Conservation (phyloP, 1,140 invertebrate species). For the Trichomalopsis sarcophagae region DNA sequence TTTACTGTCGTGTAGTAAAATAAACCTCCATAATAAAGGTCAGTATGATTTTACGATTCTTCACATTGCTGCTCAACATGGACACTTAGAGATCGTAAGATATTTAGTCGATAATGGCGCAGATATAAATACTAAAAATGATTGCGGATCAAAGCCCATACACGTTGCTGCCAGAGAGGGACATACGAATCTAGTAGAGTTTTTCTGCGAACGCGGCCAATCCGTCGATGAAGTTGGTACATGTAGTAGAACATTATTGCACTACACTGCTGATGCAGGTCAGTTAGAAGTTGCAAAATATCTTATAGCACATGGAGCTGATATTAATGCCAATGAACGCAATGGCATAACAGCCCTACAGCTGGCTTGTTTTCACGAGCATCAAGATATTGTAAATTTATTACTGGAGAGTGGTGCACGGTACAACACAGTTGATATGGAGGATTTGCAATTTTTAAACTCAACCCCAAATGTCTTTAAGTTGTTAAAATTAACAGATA, state of each 20-base stretch:
- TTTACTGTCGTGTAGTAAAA: not conserved
- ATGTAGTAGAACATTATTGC: not conserved
- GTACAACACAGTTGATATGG: slow-evolving; percentile 7
- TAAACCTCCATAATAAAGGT: not conserved
- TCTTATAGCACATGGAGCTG: slow-evolving; percentile 18
- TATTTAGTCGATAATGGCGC: slow-evolving; percentile 20
- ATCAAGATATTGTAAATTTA: slow-evolving; percentile 15
- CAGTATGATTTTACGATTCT: slow-evolving; percentile 7
- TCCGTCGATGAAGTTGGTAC: not conserved
- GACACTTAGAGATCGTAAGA: slow-evolving; percentile 17
- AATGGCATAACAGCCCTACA: not conserved
- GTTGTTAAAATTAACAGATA: not conserved
- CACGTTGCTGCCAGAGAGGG: slow-evolving; percentile 25
- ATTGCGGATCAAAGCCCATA: slow-evolving; percentile 19
- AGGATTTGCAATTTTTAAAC: not conserved
- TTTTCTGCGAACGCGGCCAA: not conserved
- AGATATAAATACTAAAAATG: not conserved
- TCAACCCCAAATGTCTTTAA: not conserved
- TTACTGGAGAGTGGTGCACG: slow-evolving; percentile 22
- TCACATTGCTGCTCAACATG: slow-evolving; percentile 15
- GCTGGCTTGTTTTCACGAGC: not conserved
- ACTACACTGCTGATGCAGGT: not conserved
- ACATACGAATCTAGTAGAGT: slow-evolving; percentile 2
- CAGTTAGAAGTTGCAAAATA: slow-evolving; percentile 22
- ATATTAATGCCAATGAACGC: not conserved